Conservation (phyloP, 2,113 vertebrate genomes). For the Lycaon pictus region DNA sequence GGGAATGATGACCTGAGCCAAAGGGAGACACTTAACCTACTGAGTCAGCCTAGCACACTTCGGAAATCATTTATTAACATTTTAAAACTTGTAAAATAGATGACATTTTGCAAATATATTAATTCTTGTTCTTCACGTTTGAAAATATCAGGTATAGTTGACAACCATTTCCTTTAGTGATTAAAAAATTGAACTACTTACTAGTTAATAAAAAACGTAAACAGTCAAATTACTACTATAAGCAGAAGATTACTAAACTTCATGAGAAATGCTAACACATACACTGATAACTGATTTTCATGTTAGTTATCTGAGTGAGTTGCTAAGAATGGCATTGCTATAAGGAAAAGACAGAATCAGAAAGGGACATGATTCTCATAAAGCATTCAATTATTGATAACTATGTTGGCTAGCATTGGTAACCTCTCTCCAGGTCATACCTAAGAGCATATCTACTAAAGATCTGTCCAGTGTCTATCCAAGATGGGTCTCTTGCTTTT, state of each 20-base stretch:
- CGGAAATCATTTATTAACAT: neutral
- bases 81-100: neutral
- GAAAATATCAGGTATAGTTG: neutral
- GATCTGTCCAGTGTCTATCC: neutral
- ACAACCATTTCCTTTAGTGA: neutral
- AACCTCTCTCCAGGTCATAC: neutral
- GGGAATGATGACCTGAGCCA: neutral
- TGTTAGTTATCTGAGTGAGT: neutral
- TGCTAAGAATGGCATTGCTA: neutral
- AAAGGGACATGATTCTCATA: neutral
- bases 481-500: neutral
- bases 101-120: neutral
- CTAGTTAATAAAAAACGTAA: neutral
- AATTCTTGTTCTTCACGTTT: neutral
- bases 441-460: neutral
- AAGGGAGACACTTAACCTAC: neutral
- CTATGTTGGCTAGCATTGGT: neutral
- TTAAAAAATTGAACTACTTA: neutral
- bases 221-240: neutral
- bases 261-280: neutral
- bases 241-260: neutral
- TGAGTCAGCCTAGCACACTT: neutral
- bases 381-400: neutral
- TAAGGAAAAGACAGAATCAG: neutral
- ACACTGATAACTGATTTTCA: neutral